Evolutionary conservation across 2,888 invertebrate genomes (phyloP), one percentile per base, ranked within the genome.

Genomic region (Xestoiulus laeticollis): DNA sequence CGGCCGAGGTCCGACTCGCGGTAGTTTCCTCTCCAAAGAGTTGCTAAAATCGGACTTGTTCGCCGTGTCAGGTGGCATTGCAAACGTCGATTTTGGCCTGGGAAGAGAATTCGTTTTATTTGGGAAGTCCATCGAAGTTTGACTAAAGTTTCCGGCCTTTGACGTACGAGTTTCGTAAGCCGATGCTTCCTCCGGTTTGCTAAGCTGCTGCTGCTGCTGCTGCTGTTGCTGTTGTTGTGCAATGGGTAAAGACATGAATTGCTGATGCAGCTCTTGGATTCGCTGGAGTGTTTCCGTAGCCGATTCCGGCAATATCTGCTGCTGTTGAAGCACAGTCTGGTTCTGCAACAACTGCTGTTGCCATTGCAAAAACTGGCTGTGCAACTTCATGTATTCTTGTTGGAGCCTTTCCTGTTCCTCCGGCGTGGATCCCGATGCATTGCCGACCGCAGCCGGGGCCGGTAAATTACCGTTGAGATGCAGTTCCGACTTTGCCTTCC

Each of bases 271-370:
- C 26, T 88, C 88, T 85, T 88, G 86, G 10, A 86, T 30, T 16
- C 44, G 86, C 30, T 44, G 43, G 8, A 88, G 84, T 3, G 88
- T 84, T 19, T 87, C 87, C 5, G 86, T 84, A 1, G 88, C 33
- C 0, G 88, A 87, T 33, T 86, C 44, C 2, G 88, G 88, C 59
- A 88, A 32, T 8, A 88, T 88, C n/a, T 88, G 87, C 32, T 89
- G 88, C 26, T 87, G 44, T 43, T 88, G 89, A 10, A 89, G 85
- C 14, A 89, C 59, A 0, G 88, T 85, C 84, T 89, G 89, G 44
- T 89, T 89, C 32, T 86, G 87, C 53, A 89, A 32, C 43, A 89
- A 22, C 84, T 89, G 89, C 85, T 89, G 87, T 44, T 89, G 89
- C 89, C 89, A 89, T 16, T 87, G 83, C 16, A 89, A n/a, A n/a